A percentile compares a stretch with the other conserved stretches of the same genome.
phyloP scores from a whole-genome alignment of 2,797 vertebrate species.

The Oreonectes daqikongensis region DNA sequence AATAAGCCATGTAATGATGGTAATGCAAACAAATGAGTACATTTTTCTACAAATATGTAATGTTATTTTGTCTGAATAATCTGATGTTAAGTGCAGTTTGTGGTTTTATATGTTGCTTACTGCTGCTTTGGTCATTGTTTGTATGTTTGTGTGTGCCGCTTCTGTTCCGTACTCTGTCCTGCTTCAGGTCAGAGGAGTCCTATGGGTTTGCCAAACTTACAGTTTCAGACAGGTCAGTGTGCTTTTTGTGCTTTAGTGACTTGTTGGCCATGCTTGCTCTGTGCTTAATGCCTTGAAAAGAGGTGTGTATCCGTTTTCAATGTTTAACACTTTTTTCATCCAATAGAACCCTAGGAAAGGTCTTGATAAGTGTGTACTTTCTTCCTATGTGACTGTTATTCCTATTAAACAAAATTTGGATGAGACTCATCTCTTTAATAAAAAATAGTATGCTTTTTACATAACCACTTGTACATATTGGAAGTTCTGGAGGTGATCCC shows the following conservation, averaged over 20 bases:
- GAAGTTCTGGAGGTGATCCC: too few relatives aligned
- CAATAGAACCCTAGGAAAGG: too few relatives aligned
- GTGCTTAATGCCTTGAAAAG: not conserved
- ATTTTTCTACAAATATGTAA: not conserved
- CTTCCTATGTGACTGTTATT: too few relatives aligned
- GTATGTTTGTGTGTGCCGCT: slow-evolving; percentile 46
- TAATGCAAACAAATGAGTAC: not conserved
- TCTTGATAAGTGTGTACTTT: too few relatives aligned
- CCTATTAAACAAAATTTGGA: too few relatives aligned
- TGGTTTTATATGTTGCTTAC: slow-evolving; percentile 4
- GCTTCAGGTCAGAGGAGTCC: slow-evolving; percentile 70
- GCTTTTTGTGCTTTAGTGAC: slow-evolving; percentile 10
- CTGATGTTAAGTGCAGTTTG: not conserved
- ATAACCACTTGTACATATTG: too few relatives aligned
- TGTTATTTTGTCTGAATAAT: not conserved
- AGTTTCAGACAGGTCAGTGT: slow-evolving; percentile 76
- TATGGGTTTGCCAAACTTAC: slow-evolving; percentile 72
- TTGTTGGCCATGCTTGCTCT: not conserved
- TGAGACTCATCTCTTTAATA: too few relatives aligned
- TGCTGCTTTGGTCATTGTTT: slow-evolving; percentile 47
- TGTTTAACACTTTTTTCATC: too few relatives aligned
- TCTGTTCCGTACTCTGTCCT: slow-evolving; percentile 45
- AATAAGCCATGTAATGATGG: not conserved
- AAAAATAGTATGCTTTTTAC: too few relatives aligned
- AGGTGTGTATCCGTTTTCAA: too few relatives aligned